A percentile compares a stretch with the other conserved stretches of the same genome.
phyloP scores from a whole-genome alignment of 2,113 vertebrate genomes.

The Bubalus kerabau region DNA sequence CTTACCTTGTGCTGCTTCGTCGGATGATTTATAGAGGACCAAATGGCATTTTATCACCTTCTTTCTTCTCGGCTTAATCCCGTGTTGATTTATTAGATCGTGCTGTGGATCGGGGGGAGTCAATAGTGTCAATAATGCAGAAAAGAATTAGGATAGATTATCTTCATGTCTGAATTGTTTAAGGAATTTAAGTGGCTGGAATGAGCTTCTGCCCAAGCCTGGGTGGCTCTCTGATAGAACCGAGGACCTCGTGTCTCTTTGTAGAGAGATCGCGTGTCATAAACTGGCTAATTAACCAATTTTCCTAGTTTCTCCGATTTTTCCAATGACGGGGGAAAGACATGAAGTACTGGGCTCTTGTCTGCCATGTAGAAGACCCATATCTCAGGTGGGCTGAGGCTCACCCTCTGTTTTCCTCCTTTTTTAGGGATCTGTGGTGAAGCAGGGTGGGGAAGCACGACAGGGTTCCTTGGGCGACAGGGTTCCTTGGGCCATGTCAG shows the following conservation, averaged over 20 bases:
- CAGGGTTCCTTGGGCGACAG: accelerated
- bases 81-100: slow-evolving; percentile 76
- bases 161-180: slow-evolving; percentile 70
- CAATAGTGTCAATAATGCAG: slow-evolving; percentile 77
- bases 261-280: background rate
- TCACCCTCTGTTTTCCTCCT: accelerated
- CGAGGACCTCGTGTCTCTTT: background rate
- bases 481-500: background rate
- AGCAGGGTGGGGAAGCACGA: accelerated
- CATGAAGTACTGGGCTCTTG: background rate
- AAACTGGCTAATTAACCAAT: background rate
- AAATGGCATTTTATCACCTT: slow-evolving; percentile 73
- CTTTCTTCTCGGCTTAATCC: slow-evolving; percentile 78
- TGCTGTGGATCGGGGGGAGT: slow-evolving; percentile 66
- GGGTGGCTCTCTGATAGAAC: background rate
- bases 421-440: background rate
- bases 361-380: background rate
- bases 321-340: background rate
- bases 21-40: slow-evolving; percentile 73
- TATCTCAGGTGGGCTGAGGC: background rate
- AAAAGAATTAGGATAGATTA: slow-evolving; percentile 79
- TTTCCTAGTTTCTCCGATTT: background rate
- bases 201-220: slow-evolving; percentile 17
- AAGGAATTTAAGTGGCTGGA: slow-evolving; percentile 53
- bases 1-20: slow-evolving; percentile 57